Base-by-base conservation (phyloP, 1,140 invertebrate species). In the Schlechtendalia chinensis region DNA sequence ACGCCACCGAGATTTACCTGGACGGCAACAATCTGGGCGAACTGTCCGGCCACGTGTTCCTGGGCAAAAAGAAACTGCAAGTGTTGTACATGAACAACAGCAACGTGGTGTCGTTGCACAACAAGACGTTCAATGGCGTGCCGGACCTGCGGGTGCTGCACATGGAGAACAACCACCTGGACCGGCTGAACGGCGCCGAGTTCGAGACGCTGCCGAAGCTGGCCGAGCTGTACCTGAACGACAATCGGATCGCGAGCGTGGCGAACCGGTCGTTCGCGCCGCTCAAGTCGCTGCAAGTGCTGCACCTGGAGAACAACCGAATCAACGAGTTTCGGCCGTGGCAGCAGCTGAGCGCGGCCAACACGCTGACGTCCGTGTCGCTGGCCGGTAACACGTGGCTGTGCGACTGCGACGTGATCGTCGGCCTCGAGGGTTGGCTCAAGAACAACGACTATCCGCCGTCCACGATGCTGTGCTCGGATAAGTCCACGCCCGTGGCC, bases 1-100 rank as follows among this genome's bases (percentile, higher is more conserved):
- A 97, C 86, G 94, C 94, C 81, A 96, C 94, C 19, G 94, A 96
- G 88, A 90, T 96, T 69, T 97, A 96, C 86, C 88, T 96, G 81
- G 95, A 97, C 85, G 95, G 95, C 81, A 96, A 96, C 86, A 91
- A 94, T 84, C 91, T 97, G 82, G 91, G 91, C 69, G 92, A 94
- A 84, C 88, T 97, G 82, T 91, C 92, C 53, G 94, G 93, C 84
- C 94, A 97, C 85, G 92, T 94, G 3, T 97, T 97, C 85, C 93
- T 96, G 82, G 95, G 95, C 4, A 90, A 95, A 82, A 95, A 95
- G 85, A 93, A 94, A 84, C 86, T 97, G 82, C 91, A 92, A 86
- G 91, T 95, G 69, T 86, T 97, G 47, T 96, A 92, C 85, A 90
- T 94, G 19, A 97, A 97, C 87, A 93, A 93, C 86, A 95, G 93